Base-by-base conservation (phyloP, 2,113 vertebrate species). In the Lycocorax pyrrhopterus region DNA sequence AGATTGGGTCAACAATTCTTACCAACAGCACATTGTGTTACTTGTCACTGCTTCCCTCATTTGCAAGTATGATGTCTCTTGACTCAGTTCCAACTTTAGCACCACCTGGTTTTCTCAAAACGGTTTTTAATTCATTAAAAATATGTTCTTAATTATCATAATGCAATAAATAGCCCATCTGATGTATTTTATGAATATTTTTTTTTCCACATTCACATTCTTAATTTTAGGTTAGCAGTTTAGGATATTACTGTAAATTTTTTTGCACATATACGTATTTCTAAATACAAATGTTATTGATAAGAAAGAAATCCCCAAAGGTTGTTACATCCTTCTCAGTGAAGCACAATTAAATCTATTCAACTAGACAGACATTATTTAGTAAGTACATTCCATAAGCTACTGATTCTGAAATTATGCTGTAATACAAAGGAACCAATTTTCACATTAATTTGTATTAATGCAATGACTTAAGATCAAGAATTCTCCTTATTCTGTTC, bases 391-490 rank as follows among this genome's bases (percentile, higher is more conserved):
- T 90, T 86, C 88, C 79, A 88, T 74, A 90, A 88, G 59, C 63
- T 86, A 90, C 46, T 63, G 64, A 88, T 88, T 94, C 71, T 80
- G 55, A 94, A 95, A 94, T 86, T 88, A 90, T 43, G 49, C 67
- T 84, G 41, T 35, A 90, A 94, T 88, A 94, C 63, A 94, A 95
- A 96, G 71, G 33, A 94, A 87, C 76, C 76, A 93, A 95, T 95
- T 96, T 96, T 83, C 94, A 90, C 89, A 93, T 74, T 92, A 76
- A 96, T 94, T 94, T 95, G 59, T 94, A 92, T 89, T 89, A 93
- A 97, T 77, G 76, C 47, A 89, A 44, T 13, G 63, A 52, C 55
- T 92, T 92, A 81, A 92, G 83, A 93, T 88, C 90, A 92, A 94
- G 94, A 93, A 83, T 63, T 84, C 83, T 92, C 43, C 27, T 86